Evolutionary conservation across 2,888 invertebrate species (phyloP), one percentile per base, ranked within the genome.

Genomic region (Physocephala rufipes): DNA sequence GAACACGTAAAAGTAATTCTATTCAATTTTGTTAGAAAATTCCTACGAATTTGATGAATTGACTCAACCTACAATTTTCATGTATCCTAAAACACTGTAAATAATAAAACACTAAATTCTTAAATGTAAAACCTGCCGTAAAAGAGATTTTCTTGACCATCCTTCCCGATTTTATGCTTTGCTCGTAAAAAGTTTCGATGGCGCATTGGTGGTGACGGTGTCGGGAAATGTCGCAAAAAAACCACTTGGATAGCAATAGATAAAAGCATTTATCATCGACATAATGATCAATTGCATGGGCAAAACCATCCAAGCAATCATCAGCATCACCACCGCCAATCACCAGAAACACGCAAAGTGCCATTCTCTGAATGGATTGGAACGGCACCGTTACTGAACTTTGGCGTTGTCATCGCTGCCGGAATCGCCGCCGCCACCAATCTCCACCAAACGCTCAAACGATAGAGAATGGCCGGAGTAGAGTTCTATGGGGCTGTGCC

Each of bases 171-270:
- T n/a, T 36, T 36, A 9, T 9, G 36, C 9, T 36, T 36, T 7
- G 36, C 36, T 36, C 16, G 49, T 19, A 49, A 49, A 13, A 3
- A 19, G n/a, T 15, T 49, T 49, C 49, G 49, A n/a, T 51, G 21
- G 12, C 43, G 21, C 51, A 19, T 12, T 51, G 15, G 30, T 19
- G 51, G 53, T 53, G 28, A 21, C 26, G 26, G 58, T 45, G 61
- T 47, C 43, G 67, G 36, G 62, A 55, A 21, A 55, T 55, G 63
- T 53, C 28, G 64, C 65, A 28, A 30, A 49, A 53, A 58, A 55
- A 63, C 47, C 67, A 71, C 67, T 71, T 67, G 71, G 62, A 61
- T 63, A 19, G 67, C 45, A 67, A 71, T 71, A 71, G 67, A 71
- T 67, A 71, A 71, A 67, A 51, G 66, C 51, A 16, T 63, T 59